Evolutionary conservation across 2,888 invertebrate genomes (phyloP).

Genomic region (Tetramorium bicarinatum): DNA sequence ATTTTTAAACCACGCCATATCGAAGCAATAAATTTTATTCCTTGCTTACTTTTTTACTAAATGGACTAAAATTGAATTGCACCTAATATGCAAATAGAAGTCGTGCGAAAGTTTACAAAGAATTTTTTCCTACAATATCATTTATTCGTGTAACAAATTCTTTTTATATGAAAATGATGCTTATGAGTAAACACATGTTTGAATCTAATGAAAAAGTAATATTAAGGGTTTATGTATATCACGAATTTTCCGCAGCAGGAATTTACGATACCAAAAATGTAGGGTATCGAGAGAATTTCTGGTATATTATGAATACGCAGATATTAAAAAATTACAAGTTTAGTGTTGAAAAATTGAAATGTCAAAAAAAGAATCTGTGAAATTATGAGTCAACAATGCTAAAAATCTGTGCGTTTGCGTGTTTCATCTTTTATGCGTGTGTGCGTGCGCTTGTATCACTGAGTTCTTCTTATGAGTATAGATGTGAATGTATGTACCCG

Average conservation of each 20-base stretch:
- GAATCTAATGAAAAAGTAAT: background rate
- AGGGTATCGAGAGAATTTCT: background rate
- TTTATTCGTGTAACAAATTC: background rate
- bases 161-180: background rate
- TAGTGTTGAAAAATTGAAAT: background rate
- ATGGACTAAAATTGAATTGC: conserved; percentile 45
- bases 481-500: conserved; percentile 32
- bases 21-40: conserved; percentile 28
- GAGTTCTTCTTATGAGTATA: background rate
- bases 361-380: background rate
- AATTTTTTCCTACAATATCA: conserved; percentile 15
- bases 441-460: conserved; percentile 38
- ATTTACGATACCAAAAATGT: conserved; percentile 9
- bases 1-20: conserved; percentile 12
- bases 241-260: conserved; percentile 30
- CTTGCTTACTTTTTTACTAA: conserved; percentile 28
- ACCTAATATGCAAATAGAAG: conserved; percentile 34
- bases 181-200: conserved; percentile 13
- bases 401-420: conserved; percentile 29
- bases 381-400: conserved; percentile 9
- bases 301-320: background rate
- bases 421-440: background rate
- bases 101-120: conserved; percentile 13
- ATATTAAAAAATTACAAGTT: conserved; percentile 5
- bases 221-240: conserved; percentile 14